Percentiles rank a stretch among this genome's conserved stretches.
phyloP scores from a whole-genome alignment of 2,888 invertebrate species.

The Seira ritae region DNA sequence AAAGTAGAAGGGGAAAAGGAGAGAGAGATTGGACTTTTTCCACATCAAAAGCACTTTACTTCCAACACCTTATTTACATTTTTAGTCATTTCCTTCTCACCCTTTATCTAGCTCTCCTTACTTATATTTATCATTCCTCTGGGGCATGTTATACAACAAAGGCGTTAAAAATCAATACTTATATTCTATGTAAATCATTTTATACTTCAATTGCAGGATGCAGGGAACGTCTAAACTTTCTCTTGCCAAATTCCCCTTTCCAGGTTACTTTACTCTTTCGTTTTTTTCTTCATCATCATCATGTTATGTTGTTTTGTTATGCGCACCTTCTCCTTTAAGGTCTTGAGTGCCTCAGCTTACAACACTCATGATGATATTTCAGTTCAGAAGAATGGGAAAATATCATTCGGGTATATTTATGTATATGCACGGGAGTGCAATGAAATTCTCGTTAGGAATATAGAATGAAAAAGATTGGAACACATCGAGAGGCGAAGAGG shows the following conservation, averaged over 20 bases:
- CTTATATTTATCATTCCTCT: conserved; percentile 23
- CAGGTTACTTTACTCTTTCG: conserved; percentile 34
- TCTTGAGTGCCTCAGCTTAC: too few species aligned
- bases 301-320: conserved; percentile 21
- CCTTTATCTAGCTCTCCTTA: not conserved
- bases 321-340: too few species aligned
- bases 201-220: conserved; percentile 52
- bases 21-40: conserved; percentile 43
- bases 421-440: not conserved
- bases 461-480: too few species aligned
- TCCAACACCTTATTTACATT: conserved; percentile 59
- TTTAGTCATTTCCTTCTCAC: conserved; percentile 40
- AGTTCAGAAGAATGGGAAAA: not conserved
- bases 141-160: conserved; percentile 30
- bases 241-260: conserved; percentile 17
- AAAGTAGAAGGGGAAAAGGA: conserved; percentile 12
- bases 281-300: conserved; percentile 1
- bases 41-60: conserved; percentile 51
- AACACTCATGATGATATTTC: too few species aligned
- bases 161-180: conserved; percentile 52
- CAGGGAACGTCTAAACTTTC: conserved; percentile 15
- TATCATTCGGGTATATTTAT: not conserved
- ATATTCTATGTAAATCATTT: conserved; percentile 52
- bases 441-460: conserved; percentile 3
- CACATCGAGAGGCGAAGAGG: too few species aligned